Percentiles rank a stretch among this genome's conserved stretches.
phyloP scores from a whole-genome alignment of 1,140 invertebrate species.

The Zaprionus taronus region DNA sequence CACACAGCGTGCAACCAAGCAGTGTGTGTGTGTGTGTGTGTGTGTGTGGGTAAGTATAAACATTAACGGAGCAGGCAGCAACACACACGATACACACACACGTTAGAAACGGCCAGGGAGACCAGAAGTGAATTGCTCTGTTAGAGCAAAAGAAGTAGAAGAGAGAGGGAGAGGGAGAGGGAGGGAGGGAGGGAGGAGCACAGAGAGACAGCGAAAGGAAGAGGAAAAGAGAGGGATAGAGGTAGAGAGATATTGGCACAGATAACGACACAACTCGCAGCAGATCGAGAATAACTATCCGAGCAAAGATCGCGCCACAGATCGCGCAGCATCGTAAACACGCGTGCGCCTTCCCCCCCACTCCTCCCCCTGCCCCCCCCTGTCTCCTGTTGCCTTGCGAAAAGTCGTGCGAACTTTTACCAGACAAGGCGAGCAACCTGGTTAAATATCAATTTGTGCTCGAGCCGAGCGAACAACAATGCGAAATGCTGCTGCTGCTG shows the following conservation, averaged over 20 bases:
- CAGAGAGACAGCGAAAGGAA: background rate
- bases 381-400: background rate
- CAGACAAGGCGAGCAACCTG: slow-evolving; percentile 25
- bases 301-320: slow-evolving; percentile 27
- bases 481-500: slow-evolving; percentile 30
- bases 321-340: slow-evolving; percentile 63
- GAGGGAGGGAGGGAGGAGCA: background rate
- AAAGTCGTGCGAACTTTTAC: slow-evolving; percentile 64
- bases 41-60: slow-evolving; percentile 35
- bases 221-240: background rate
- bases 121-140: slow-evolving; percentile 38
- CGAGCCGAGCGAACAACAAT: slow-evolving; percentile 25
- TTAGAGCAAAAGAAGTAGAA: background rate
- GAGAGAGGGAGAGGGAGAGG: background rate
- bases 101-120: slow-evolving; percentile 36
- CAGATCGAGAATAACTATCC: slow-evolving; percentile 25
- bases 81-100: slow-evolving; percentile 26
- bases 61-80: slow-evolving; percentile 41
- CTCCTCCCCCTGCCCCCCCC: background rate
- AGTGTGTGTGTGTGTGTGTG: slow-evolving; percentile 16
- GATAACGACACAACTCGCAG: slow-evolving; percentile 39
- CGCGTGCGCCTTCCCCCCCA: slow-evolving; percentile 37
- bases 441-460: slow-evolving; percentile 60
- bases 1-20: slow-evolving; percentile 71
- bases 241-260: slow-evolving; percentile 43